phyloP scores from a whole-genome alignment of 2,113 vertebrate genomes.

The Upupa epops region DNA sequence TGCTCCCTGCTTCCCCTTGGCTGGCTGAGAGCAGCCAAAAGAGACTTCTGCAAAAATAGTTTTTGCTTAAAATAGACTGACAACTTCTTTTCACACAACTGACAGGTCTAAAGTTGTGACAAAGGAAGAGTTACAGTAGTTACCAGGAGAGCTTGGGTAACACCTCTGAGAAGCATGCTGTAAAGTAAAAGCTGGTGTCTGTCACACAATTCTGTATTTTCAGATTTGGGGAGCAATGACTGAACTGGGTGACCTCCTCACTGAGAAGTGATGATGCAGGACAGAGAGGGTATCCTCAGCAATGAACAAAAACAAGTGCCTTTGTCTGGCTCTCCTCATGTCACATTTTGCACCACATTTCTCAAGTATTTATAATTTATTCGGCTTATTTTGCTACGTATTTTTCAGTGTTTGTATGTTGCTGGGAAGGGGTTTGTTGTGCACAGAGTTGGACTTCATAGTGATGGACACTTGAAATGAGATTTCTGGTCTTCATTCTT shows the following conservation, averaged over 20 bases:
- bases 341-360: slow-evolving; percentile 25
- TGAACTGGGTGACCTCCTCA: not conserved
- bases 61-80: slow-evolving; percentile 42
- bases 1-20: not conserved
- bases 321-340: not conserved
- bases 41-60: not conserved
- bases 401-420: slow-evolving; percentile 3
- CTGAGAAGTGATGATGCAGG: not conserved
- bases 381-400: not conserved
- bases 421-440: not conserved
- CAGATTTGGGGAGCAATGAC: not conserved
- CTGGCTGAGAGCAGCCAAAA: slow-evolving; percentile 29
- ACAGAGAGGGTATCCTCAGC: not conserved
- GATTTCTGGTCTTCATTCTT: not conserved
- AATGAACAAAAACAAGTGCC: slow-evolving; percentile 5
- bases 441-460: not conserved
- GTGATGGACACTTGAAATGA: not conserved
- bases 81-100: not conserved
- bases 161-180: not conserved
- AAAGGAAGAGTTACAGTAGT: not conserved
- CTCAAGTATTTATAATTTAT: slow-evolving; percentile 58
- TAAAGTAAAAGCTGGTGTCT: not conserved
- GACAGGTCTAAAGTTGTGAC: not conserved
- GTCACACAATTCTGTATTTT: not conserved
- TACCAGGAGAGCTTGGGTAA: slow-evolving; percentile 2